Percentiles rank a stretch among this genome's conserved stretches.
Evolutionary conservation across 2,888 invertebrate species (phyloP).

Genomic region (Trichopoda pennipes): DNA sequence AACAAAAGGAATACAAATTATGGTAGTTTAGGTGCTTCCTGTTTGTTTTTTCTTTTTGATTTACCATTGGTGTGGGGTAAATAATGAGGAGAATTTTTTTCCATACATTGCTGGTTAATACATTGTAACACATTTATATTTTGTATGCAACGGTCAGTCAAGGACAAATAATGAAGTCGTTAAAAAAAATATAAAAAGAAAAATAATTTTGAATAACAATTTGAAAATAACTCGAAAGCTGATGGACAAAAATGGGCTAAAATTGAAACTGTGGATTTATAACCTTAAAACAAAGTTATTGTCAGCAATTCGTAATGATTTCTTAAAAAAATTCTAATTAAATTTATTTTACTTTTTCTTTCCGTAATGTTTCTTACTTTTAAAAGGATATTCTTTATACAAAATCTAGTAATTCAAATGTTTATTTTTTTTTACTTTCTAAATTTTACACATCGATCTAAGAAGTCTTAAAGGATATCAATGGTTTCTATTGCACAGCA

Average conservation of each 20-base stretch:
- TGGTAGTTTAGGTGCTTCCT: conserved; percentile 18
- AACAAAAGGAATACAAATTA: conserved; percentile 2
- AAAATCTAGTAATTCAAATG: neutral
- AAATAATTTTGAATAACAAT: conserved; percentile 30
- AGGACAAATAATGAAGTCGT: conserved; percentile 72
- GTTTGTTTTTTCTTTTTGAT: conserved; percentile 43
- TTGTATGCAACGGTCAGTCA: conserved; percentile 74
- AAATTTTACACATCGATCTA: conserved; percentile 4
- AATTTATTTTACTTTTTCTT: no score
- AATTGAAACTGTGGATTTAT: conserved; percentile 19
- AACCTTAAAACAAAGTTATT: neutral
- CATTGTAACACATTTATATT: conserved; percentile 70
- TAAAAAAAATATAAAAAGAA: conserved; percentile 26
- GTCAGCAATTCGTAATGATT: no score
- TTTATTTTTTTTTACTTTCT: neutral
- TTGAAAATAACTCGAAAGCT: conserved; percentile 61
- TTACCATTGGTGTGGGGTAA: conserved; percentile 77
- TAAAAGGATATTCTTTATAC: neutral
- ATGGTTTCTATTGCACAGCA: neutral
- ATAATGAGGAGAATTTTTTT: conserved; percentile 81
- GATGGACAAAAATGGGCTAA: conserved; percentile 42
- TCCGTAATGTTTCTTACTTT: neutral
- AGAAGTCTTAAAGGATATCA: conserved; percentile 1
- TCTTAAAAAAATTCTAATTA: no score
- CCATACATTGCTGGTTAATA: conserved; percentile 78